These are phyloP conservation scores for Aulostomus chinensis DNA, from an alignment of 2,797 vertebrate genomes.

Conservation along the genomic window DNA sequence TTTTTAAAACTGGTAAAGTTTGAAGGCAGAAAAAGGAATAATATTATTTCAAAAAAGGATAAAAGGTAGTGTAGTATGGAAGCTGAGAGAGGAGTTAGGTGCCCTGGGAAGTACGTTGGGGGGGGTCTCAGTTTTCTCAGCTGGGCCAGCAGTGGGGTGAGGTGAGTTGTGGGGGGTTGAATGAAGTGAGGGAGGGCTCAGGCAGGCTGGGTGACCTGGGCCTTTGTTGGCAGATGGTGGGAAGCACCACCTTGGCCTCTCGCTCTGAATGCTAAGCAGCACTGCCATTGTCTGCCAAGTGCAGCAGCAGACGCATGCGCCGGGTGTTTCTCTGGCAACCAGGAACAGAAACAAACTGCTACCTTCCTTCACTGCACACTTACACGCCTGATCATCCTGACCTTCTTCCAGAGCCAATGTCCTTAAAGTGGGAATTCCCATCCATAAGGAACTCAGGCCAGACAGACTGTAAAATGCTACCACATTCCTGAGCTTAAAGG, in stretches of 20 bases:
- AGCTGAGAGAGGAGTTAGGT: slow-evolving; percentile 10
- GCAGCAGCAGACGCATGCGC: slow-evolving; percentile 77
- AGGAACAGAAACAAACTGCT: slow-evolving; percentile 62
- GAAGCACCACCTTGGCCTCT: slow-evolving; percentile 81
- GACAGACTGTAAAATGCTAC: slow-evolving; percentile 28
- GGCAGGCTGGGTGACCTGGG: slow-evolving; percentile 76
- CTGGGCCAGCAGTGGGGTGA: slow-evolving; percentile 51
- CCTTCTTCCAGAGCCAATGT: slow-evolving; percentile 23
- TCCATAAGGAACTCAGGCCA: slow-evolving; percentile 23
- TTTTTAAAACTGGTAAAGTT: background rate
- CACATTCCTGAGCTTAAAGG: slow-evolving; percentile 45
- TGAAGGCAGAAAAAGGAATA: background rate
- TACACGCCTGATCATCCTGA: slow-evolving; percentile 6
- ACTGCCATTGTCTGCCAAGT: slow-evolving; percentile 80
- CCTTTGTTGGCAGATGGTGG: slow-evolving; percentile 84
- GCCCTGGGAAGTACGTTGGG: background rate
- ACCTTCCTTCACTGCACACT: slow-evolving; percentile 6
- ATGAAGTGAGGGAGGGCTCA: slow-evolving; percentile 51
- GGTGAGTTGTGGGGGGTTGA: slow-evolving; percentile 53
- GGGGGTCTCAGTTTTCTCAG: slow-evolving; percentile 51
- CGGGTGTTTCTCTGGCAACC: slow-evolving; percentile 78
- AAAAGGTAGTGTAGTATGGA: slow-evolving; percentile 31
- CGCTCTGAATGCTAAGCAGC: slow-evolving; percentile 84
- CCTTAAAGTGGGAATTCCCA: slow-evolving; percentile 50
- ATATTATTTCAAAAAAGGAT: slow-evolving; percentile 8